A percentile compares a stretch with the other conserved stretches of the same genome.
These are phyloP conservation scores for Radopholus similis DNA, from an alignment of 1,140 invertebrate genomes.

Conservation along the genomic window DNA sequence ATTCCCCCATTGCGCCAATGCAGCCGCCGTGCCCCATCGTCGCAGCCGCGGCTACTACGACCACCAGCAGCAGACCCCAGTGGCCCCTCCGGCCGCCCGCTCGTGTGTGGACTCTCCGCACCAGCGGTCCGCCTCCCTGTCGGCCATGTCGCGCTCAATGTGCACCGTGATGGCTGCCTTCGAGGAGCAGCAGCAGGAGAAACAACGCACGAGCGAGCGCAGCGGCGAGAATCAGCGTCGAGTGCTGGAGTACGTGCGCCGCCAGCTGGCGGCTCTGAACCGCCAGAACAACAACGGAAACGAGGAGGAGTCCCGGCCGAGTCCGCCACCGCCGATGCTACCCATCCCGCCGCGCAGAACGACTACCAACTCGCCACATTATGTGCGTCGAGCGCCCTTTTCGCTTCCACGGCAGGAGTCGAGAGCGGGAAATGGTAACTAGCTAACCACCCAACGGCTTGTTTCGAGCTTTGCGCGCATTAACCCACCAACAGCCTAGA, in stretches of 20 bases:
- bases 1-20: slow-evolving; percentile 7
- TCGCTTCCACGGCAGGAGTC: slow-evolving; percentile 14
- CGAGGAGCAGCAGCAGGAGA: background rate
- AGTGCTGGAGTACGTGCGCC: slow-evolving; percentile 12
- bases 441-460: background rate
- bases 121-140: slow-evolving; percentile 9
- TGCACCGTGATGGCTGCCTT: slow-evolving; percentile 11
- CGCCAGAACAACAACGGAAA: background rate
- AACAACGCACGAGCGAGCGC: background rate
- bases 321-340: slow-evolving; percentile 1
- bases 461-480: slow-evolving; percentile 12
- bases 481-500: too few relatives aligned
- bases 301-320: background rate
- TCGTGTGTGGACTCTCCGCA: slow-evolving; percentile 7
- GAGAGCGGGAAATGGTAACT: background rate
- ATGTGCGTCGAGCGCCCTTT: background rate
- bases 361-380: background rate
- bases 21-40: too few relatives aligned
- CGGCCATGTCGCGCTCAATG: slow-evolving; percentile 33
- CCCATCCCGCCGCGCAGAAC: background rate
- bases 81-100: slow-evolving; percentile 1
- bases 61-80: background rate
- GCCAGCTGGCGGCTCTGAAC: background rate
- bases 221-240: background rate
- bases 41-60: too few relatives aligned